Base-by-base conservation (phyloP, 2,113 vertebrate genomes). In the Gila orcuttii region DNA sequence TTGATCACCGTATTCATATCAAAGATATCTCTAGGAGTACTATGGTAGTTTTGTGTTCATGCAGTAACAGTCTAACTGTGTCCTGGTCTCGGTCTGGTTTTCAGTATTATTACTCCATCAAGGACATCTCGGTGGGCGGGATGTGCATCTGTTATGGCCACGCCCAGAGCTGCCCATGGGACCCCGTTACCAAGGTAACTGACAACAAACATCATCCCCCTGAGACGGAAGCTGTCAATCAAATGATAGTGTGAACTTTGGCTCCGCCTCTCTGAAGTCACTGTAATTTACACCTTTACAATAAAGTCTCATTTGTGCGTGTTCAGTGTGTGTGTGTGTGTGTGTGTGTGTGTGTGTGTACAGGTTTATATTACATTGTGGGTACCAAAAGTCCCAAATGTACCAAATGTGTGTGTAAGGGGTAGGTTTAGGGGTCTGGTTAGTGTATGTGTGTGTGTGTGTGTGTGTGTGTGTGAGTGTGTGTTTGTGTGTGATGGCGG, bases 111-210 rank as follows among this genome's bases (percentile, higher is more conserved):
- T 99, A 99, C 90, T 98, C 98, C 9, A 93, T 99, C 92, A 99
- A 99, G 94, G 98, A 99, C 91, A 97, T 99, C 91, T 99, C 98
- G 0, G 95, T 98, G 6, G 98, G 98, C 92, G 98, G 98, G 66
- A 99, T 99, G 98, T 99, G 98, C 88, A 99, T 99, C 94, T 99
- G 98, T 90, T 99, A 97, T 84, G 98, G 98, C 83, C 98, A 99
- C 86, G 98, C 98, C 0, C 96, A 96, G 90, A 96, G 97, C 90
- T 99, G 98, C 87, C 98, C 97, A 0, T 93, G 97, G 90, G 94
- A 97, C 95, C 88, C 89, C 23, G 86, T 3, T 0, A 97, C 96
- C 90, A 98, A 98, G 92, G 98, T 99, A 92, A 87, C 78, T 0
- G 28, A 19, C 52, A 76, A 75, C 87, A 59, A 52, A 45, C 47